These are phyloP conservation scores for Sciurus carolinensis DNA, from an alignment of 2,797 vertebrate species.

Conservation along the genomic window DNA sequence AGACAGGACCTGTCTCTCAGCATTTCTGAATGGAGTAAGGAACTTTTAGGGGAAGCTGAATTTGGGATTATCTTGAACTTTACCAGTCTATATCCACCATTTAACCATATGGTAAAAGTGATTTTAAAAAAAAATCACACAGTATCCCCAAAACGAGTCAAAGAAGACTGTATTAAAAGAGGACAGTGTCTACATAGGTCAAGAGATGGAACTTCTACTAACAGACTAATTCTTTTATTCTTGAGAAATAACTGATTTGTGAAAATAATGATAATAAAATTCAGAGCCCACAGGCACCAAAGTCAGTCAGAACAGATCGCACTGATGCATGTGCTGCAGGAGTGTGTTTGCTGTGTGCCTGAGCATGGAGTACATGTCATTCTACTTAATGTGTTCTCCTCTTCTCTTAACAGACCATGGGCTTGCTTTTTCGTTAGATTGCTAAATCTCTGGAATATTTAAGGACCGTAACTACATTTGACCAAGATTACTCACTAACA, in stretches of 20 bases:
- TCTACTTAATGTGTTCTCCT: conserved; percentile 80
- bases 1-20: background rate
- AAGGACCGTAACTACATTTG: conserved; percentile 86
- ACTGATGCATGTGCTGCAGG: background rate
- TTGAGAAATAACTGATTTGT: background rate
- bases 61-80: background rate
- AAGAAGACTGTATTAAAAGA: background rate
- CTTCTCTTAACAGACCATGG: conserved; percentile 78
- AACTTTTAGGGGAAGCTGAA: background rate
- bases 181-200: background rate
- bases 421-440: conserved; percentile 83
- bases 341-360: conserved; percentile 45
- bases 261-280: conserved; percentile 63
- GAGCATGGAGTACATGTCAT: conserved; percentile 74
- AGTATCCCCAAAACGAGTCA: background rate
- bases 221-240: background rate
- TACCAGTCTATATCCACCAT: background rate
- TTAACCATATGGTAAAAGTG: background rate
- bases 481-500: conserved; percentile 88
- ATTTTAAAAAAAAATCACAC: background rate
- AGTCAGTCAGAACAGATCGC: conserved; percentile 75
- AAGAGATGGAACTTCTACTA: background rate
- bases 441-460: conserved; percentile 85
- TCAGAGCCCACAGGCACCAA: conserved; percentile 61
- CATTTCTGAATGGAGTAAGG: background rate